phyloP scores from a whole-genome alignment of 2,888 invertebrate genomes.

The Cephus pygmeus region DNA sequence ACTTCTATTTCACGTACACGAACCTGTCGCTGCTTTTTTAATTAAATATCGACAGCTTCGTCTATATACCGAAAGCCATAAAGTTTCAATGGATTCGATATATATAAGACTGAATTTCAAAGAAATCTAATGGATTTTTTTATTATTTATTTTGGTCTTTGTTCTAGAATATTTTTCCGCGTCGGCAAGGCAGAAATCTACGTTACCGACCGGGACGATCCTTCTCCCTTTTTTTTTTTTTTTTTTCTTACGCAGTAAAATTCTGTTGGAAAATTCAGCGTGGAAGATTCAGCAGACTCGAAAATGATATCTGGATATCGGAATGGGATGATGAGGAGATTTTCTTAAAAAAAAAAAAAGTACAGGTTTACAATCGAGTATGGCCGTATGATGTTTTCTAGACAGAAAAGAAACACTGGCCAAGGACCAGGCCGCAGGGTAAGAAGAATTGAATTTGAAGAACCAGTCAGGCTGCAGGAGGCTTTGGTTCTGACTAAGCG shows the following conservation, averaged over 20 bases:
- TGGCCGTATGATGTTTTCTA: neutral
- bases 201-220: neutral
- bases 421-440: neutral
- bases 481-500: neutral
- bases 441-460: neutral
- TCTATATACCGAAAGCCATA: neutral
- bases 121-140: neutral
- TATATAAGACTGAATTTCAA: neutral
- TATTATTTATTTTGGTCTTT: neutral
- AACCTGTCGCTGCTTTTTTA: neutral
- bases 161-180: neutral
- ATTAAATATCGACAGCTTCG: neutral
- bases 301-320: too few species aligned
- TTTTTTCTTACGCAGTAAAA: neutral
- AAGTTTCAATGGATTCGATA: neutral
- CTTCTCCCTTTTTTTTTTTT: too few species aligned
- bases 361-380: neutral
- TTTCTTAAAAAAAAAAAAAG: neutral
- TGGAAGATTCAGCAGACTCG: too few species aligned
- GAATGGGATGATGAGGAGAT: neutral
- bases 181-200: neutral
- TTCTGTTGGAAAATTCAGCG: neutral
- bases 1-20: neutral
- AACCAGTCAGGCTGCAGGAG: neutral
- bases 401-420: neutral